Conservation (phyloP, 2,113 vertebrate genomes). For the Tyrannus savana region DNA sequence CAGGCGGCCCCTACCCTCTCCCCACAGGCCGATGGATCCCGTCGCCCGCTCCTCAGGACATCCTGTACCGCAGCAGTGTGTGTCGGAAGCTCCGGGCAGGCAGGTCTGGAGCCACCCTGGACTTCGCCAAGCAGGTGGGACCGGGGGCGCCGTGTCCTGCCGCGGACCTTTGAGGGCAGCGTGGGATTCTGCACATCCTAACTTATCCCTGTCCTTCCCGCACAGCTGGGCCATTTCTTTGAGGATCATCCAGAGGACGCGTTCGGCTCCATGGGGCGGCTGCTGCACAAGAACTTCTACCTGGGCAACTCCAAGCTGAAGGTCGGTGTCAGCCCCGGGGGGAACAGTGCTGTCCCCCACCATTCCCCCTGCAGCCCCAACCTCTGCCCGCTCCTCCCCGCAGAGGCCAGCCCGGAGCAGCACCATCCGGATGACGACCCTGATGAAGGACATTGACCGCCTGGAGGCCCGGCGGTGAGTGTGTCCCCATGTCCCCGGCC, state of each 20-base stretch:
- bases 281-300: conserved; percentile 44
- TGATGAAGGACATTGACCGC: neutral
- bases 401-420: neutral
- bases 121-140: conserved; percentile 39
- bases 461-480: conserved; percentile 22
- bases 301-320: neutral
- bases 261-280: neutral
- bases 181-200: fast-evolving
- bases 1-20: fast-evolving
- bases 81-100: neutral
- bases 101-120: neutral
- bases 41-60: neutral
- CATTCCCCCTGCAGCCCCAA: neutral
- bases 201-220: fast-evolving
- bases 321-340: neutral
- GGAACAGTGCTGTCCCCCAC: fast-evolving
- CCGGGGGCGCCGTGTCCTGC: fast-evolving
- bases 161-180: fast-evolving
- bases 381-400: neutral
- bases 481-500: neutral
- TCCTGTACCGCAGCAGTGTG: neutral
- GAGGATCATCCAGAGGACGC: conserved; percentile 46
- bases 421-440: conserved; percentile 17
- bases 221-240: conserved; percentile 44
- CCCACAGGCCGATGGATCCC: neutral